These are phyloP conservation scores for Stenchaetothrips biformis DNA, from an alignment of 2,888 invertebrate species.

Conservation along the genomic window DNA sequence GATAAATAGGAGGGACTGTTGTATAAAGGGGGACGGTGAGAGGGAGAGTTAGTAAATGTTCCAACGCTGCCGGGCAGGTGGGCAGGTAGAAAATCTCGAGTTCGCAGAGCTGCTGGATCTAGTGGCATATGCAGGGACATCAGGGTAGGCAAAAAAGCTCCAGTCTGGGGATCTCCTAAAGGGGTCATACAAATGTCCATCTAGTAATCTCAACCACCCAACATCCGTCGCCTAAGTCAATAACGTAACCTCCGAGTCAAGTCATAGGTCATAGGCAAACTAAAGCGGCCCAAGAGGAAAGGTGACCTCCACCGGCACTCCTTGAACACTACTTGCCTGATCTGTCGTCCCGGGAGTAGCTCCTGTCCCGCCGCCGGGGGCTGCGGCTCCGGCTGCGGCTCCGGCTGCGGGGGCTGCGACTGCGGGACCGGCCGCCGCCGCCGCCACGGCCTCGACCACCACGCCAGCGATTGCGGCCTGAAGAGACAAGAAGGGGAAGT, in stretches of 20 bases:
- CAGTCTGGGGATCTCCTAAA: background rate
- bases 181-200: conserved; percentile 1
- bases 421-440: background rate
- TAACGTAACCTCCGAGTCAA: too few species aligned
- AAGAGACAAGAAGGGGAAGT: background rate
- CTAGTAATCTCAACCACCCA: background rate
- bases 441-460: background rate
- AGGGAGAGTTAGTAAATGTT: too few species aligned
- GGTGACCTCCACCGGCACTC: background rate
- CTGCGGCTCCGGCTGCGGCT: background rate
- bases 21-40: too few species aligned
- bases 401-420: background rate
- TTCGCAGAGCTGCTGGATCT: too few species aligned
- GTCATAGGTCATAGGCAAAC: too few species aligned
- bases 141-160: background rate
- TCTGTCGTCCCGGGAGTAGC: conserved; percentile 1
- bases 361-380: background rate
- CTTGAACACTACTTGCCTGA: background rate
- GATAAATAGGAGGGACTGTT: too few species aligned
- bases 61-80: too few species aligned
- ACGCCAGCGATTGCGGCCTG: background rate
- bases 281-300: background rate
- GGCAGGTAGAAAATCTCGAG: too few species aligned
- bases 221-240: too few species aligned
- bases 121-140: background rate